These are phyloP conservation scores for Lypha dubia DNA, from an alignment of 2,888 invertebrate species.

Conservation along the genomic window DNA sequence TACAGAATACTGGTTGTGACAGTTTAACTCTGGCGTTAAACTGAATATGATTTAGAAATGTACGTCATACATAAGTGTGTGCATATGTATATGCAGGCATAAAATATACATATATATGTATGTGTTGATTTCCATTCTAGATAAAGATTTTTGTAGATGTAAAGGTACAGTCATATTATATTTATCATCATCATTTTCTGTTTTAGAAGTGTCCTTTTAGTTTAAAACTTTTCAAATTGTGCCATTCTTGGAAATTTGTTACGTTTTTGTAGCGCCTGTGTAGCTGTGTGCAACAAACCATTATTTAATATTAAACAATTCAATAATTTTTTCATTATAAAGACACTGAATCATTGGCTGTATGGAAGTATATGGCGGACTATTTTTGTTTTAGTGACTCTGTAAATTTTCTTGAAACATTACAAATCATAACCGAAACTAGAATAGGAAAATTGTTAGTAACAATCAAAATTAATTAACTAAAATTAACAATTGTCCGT, in stretches of 20 bases:
- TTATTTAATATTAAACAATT: slow-evolving; percentile 64
- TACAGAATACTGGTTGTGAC: slow-evolving; percentile 58
- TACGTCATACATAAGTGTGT: neutral
- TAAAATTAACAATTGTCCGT: too few species aligned
- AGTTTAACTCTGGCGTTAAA: slow-evolving; percentile 50
- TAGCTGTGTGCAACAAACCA: slow-evolving; percentile 35
- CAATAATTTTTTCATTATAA: slow-evolving; percentile 44
- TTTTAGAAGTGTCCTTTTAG: slow-evolving; percentile 51
- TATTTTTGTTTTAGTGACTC: too few species aligned
- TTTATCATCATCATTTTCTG: slow-evolving; percentile 40
- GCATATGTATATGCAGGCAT: neutral
- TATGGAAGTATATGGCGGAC: too few species aligned
- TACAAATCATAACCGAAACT: too few species aligned
- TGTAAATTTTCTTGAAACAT: too few species aligned
- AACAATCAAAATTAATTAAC: too few species aligned
- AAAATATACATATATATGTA: neutral
- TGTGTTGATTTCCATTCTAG: slow-evolving; percentile 1
- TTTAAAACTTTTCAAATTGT: slow-evolving; percentile 51
- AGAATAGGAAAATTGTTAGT: too few species aligned
- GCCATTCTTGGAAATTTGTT: slow-evolving; percentile 35
- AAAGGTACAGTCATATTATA: slow-evolving; percentile 46
- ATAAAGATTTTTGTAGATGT: slow-evolving; percentile 64
- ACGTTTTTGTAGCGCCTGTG: slow-evolving; percentile 44
- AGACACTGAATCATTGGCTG: too few species aligned
- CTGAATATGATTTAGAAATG: slow-evolving; percentile 42